Percentiles rank a stretch among this genome's conserved stretches.
These are phyloP conservation scores for Bactericera cockerelli DNA, from an alignment of 1,140 invertebrate genomes.

Conservation along the genomic window DNA sequence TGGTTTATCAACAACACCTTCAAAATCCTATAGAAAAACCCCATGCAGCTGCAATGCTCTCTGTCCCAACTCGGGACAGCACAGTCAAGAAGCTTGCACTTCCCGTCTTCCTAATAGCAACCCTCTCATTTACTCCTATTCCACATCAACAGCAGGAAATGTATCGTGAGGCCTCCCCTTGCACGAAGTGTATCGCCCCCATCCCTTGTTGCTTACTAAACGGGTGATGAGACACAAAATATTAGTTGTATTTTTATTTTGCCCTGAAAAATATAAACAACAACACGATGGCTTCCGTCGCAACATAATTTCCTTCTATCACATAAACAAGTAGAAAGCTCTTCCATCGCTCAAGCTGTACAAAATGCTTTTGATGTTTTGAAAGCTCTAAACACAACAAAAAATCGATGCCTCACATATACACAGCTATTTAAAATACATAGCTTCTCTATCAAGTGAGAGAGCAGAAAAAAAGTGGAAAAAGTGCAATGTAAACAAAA, in stretches of 20 bases:
- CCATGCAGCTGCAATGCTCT: too few relatives aligned
- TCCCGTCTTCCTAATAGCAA: too few relatives aligned
- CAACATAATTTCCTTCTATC: neutral
- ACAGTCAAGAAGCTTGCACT: too few relatives aligned
- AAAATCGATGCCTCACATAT: slow-evolving; percentile 1
- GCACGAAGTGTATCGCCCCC: too few relatives aligned
- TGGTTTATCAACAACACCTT: too few relatives aligned
- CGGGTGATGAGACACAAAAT: too few relatives aligned
- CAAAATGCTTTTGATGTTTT: neutral
- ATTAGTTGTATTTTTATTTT: neutral
- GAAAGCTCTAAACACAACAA: neutral
- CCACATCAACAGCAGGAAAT: too few relatives aligned
- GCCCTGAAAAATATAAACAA: neutral
- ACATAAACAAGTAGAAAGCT: slow-evolving; percentile 7
- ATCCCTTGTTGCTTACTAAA: too few relatives aligned
- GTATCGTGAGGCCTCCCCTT: too few relatives aligned
- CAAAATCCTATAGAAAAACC: too few relatives aligned
- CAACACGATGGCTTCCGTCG: neutral
- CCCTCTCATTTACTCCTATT: too few relatives aligned
- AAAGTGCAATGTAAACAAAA: slow-evolving; percentile 8
- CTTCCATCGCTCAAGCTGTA: slow-evolving; percentile 3
- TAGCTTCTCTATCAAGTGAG: neutral
- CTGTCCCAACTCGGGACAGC: too few relatives aligned
- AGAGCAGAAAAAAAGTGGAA: neutral
- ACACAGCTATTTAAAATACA: neutral